phyloP scores from a whole-genome alignment of 2,797 vertebrate genomes.

The Microhierax caerulescens region DNA sequence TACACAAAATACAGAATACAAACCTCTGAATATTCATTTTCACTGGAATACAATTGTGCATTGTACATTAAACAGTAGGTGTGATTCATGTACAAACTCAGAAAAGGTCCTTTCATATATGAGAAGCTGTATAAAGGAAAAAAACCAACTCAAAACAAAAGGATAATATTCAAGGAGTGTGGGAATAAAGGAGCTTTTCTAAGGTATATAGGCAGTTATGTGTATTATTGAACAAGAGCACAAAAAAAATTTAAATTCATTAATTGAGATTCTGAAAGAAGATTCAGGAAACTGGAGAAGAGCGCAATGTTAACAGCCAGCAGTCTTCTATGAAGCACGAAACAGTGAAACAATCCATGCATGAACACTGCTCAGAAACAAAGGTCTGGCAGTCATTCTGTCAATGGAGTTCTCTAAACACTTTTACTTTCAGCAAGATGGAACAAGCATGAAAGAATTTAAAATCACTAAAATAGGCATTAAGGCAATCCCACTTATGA shows the following conservation, averaged over 20 bases:
- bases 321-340: neutral
- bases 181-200: neutral
- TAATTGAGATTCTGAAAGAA: neutral
- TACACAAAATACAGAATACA: neutral
- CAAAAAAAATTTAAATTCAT: neutral
- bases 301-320: neutral
- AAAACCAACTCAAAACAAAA: fast-evolving
- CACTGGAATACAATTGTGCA: neutral
- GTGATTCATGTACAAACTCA: neutral
- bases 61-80: neutral
- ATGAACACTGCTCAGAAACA: neutral
- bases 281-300: neutral
- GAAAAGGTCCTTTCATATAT: neutral
- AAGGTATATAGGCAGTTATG: fast-evolving
- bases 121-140: neutral
- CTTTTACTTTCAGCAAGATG: neutral
- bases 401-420: neutral
- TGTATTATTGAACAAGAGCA: neutral
- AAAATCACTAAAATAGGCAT: neutral
- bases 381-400: neutral
- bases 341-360: neutral
- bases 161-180: neutral
- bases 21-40: neutral
- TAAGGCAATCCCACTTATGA: neutral
- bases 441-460: neutral